These are phyloP conservation scores for Mustela nigripes DNA, from an alignment of 2,113 vertebrate genomes.

Conservation along the genomic window DNA sequence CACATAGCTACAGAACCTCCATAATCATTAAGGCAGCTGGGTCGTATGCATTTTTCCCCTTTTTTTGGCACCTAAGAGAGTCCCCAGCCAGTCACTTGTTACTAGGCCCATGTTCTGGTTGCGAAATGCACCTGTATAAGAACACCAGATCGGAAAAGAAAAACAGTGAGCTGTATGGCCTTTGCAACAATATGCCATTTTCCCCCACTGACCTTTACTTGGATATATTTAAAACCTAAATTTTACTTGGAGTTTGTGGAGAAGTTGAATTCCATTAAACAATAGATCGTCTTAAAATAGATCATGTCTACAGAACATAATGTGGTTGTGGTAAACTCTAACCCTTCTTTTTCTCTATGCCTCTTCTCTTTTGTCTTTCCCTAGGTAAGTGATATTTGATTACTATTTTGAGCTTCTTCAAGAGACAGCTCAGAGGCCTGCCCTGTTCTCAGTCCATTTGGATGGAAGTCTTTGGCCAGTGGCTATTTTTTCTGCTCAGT, in stretches of 20 bases:
- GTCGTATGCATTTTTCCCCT: slow-evolving; percentile 48
- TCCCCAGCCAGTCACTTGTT: slow-evolving; percentile 58
- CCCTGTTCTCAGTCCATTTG: neutral
- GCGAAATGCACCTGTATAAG: slow-evolving; percentile 45
- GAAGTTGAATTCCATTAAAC: slow-evolving; percentile 69
- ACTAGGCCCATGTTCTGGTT: slow-evolving; percentile 39
- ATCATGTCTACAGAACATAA: neutral
- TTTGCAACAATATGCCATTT: slow-evolving; percentile 68
- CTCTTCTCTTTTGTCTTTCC: slow-evolving; percentile 60
- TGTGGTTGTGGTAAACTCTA: slow-evolving; percentile 69
- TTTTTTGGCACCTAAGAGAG: slow-evolving; percentile 78
- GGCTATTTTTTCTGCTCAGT: neutral
- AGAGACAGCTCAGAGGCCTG: slow-evolving; percentile 54
- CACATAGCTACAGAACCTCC: slow-evolving; percentile 80
- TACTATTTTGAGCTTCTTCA: slow-evolving; percentile 80
- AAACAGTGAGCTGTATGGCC: slow-evolving; percentile 37
- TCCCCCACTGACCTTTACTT: slow-evolving; percentile 77
- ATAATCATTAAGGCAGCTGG: slow-evolving; percentile 85
- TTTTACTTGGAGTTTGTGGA: slow-evolving; percentile 62
- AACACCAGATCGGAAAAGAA: slow-evolving; percentile 6
- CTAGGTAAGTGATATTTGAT: slow-evolving; percentile 89
- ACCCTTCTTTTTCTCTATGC: slow-evolving; percentile 58
- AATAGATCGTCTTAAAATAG: slow-evolving; percentile 66
- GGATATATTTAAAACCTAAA: slow-evolving; percentile 72
- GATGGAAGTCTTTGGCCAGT: slow-evolving; percentile 42